These are phyloP conservation scores for Macrobrachium nipponense DNA, from an alignment of 1,140 invertebrate species.

Conservation along the genomic window DNA sequence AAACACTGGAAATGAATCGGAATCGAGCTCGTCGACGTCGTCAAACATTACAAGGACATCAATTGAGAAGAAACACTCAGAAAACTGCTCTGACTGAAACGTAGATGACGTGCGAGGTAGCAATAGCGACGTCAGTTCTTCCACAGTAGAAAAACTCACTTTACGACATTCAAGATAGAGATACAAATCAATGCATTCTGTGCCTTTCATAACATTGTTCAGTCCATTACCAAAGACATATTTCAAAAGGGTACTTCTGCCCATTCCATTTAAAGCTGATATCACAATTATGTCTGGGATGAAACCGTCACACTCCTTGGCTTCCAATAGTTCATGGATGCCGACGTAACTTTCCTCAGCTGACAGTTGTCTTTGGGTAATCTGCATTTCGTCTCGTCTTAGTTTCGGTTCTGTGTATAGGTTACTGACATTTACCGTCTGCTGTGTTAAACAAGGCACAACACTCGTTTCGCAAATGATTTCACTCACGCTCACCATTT, in stretches of 20 bases:
- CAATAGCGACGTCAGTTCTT: slow-evolving; percentile 18
- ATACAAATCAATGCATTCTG: slow-evolving; percentile 34
- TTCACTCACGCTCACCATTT: neutral
- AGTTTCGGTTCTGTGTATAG: slow-evolving; percentile 29
- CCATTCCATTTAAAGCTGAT: slow-evolving; percentile 45
- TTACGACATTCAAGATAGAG: slow-evolving; percentile 38
- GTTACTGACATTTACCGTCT: slow-evolving; percentile 9
- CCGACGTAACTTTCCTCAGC: slow-evolving; percentile 23
- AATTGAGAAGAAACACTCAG: slow-evolving; percentile 25
- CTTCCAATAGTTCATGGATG: slow-evolving; percentile 22
- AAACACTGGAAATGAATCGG: slow-evolving; percentile 21
- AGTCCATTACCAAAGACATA: slow-evolving; percentile 13
- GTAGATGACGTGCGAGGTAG: slow-evolving; percentile 37
- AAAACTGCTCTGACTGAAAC: slow-evolving; percentile 30
- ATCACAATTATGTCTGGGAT: slow-evolving; percentile 28
- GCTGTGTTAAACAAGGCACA: slow-evolving; percentile 34
- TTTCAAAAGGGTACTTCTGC: slow-evolving; percentile 38
- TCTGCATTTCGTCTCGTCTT: slow-evolving; percentile 37
- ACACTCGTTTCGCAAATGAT: slow-evolving; percentile 25
- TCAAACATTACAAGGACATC: slow-evolving; percentile 40
- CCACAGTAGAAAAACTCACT: slow-evolving; percentile 20
- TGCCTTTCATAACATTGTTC: neutral
- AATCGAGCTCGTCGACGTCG: slow-evolving; percentile 30
- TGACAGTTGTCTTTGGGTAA: slow-evolving; percentile 42
- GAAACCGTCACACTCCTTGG: slow-evolving; percentile 37